Conservation (phyloP, 2,113 vertebrate species). For the Amazona vittata region DNA sequence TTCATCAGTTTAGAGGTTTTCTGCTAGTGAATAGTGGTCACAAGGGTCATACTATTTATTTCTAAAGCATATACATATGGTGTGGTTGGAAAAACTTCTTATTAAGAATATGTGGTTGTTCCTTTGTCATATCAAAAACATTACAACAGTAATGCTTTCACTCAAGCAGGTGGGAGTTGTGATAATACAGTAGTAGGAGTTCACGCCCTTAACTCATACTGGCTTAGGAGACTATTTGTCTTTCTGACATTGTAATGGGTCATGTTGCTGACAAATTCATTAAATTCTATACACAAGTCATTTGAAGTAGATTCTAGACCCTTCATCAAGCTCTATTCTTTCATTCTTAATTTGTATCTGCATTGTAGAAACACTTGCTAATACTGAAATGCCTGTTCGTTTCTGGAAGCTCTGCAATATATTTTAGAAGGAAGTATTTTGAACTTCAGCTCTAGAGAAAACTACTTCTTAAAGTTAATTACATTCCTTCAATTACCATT, state of each 20-base stretch:
- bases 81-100: neutral
- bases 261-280: neutral
- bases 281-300: rapidly evolving
- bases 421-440: neutral
- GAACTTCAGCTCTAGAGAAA: neutral
- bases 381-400: neutral
- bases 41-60: neutral
- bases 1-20: neutral
- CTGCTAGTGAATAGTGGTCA: neutral
- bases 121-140: neutral
- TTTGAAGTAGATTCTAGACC: neutral
- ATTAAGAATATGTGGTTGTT: neutral
- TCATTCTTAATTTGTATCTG: neutral
- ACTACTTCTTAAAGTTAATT: neutral
- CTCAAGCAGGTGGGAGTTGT: slow-evolving; percentile 21
- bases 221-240: neutral
- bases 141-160: neutral
- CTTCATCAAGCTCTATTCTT: neutral
- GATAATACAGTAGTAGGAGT: slow-evolving; percentile 14
- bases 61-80: neutral
- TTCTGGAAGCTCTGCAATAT: neutral
- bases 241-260: neutral
- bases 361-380: neutral
- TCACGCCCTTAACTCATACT: slow-evolving; percentile 38
- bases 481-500: neutral